Evolutionary conservation across 2,113 vertebrate species (phyloP).

Genomic region (Cynopterus brachyotis): DNA sequence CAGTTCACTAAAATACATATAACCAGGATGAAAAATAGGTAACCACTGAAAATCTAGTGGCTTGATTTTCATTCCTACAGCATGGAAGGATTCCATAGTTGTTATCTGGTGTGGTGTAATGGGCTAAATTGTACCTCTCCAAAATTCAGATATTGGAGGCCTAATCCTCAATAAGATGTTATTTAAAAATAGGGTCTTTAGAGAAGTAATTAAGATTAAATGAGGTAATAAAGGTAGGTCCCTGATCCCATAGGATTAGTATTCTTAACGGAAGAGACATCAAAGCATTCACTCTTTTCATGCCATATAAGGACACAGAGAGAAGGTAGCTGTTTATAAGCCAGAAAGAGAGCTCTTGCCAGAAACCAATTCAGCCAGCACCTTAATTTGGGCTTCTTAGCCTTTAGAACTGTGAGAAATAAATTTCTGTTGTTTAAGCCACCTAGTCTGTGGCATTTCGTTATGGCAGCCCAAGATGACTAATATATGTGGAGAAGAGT

Average conservation of each 20-base stretch:
- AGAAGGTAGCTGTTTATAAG: not conserved
- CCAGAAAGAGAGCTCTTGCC: not conserved
- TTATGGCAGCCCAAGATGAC: not conserved
- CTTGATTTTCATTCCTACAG: not conserved
- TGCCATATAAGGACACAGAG: too few relatives aligned
- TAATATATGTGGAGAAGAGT: not conserved
- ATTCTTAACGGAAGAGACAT: not conserved
- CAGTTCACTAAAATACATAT: not conserved
- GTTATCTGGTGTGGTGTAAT: not conserved
- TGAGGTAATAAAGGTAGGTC: not conserved
- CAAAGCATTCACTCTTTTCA: not conserved
- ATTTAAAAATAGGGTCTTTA: not conserved
- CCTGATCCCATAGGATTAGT: not conserved
- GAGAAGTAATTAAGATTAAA: not conserved
- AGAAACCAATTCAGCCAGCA: not conserved
- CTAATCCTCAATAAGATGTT: not conserved
- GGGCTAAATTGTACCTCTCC: not conserved
- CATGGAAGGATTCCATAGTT: not conserved
- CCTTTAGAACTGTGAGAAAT: not conserved
- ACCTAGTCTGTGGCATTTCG: not conserved
- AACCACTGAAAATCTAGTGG: not conserved
- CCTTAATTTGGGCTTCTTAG: not conserved
- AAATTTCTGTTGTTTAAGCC: not conserved
- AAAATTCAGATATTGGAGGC: not conserved
- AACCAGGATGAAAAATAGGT: not conserved